Conservation (phyloP, 2,888 invertebrate genomes). For the Cetonia aurata region DNA sequence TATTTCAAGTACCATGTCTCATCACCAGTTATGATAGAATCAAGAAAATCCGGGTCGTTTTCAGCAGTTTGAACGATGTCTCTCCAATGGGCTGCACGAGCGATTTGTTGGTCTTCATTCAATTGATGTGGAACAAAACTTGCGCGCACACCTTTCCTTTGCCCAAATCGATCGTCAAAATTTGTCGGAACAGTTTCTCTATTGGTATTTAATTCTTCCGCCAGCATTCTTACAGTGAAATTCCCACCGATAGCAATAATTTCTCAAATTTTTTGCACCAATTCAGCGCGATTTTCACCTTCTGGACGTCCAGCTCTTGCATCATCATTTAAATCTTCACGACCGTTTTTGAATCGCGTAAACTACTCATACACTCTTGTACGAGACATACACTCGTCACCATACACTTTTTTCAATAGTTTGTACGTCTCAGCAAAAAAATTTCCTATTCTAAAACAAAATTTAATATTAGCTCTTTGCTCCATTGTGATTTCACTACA, state of each 20-base stretch:
- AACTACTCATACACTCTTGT: not conserved
- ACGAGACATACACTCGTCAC: constrained; percentile 1
- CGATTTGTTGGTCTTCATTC: not conserved
- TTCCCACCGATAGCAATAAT: too few relatives aligned
- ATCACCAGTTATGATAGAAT: constrained; percentile 1
- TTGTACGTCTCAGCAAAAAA: constrained; percentile 2
- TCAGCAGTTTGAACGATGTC: not conserved
- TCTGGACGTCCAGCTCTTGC: not conserved
- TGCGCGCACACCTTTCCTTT: not conserved
- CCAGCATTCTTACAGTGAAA: not conserved
- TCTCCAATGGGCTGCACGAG: not conserved
- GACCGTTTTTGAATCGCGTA: constrained; percentile 7
- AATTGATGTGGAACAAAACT: not conserved
- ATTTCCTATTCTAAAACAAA: not conserved
- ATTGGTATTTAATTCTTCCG: constrained; percentile 4
- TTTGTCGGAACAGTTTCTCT: constrained; percentile 13
- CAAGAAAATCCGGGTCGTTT: not conserved
- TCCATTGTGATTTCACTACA: not conserved
- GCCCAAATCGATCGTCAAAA: not conserved
- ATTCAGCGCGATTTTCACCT: too few relatives aligned
- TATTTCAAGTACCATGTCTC: not conserved
- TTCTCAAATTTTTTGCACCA: too few relatives aligned
- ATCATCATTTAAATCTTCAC: not conserved
- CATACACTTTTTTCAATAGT: not conserved
- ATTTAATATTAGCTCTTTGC: constrained; percentile 4